Percentiles rank a stretch among this genome's conserved stretches.
phyloP scores from a whole-genome alignment of 1,140 invertebrate genomes.

The Bombus picipes region DNA sequence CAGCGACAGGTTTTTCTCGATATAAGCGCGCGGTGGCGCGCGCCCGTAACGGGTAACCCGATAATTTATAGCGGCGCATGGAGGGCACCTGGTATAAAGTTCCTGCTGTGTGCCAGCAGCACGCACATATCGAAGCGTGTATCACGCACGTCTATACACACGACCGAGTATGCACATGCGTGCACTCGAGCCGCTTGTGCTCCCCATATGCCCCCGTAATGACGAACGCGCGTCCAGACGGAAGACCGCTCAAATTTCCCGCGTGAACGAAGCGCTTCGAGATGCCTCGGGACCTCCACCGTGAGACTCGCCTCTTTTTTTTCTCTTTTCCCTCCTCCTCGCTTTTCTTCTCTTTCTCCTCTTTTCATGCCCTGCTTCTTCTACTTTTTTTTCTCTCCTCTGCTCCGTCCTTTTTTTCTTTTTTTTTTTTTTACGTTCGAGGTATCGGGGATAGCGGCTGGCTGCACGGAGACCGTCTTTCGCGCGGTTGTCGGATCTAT shows the following conservation, averaged over 20 bases:
- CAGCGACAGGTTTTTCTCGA: slow-evolving; percentile 59
- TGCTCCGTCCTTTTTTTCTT: neutral
- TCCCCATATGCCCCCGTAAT: slow-evolving; percentile 64
- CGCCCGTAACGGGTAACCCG: slow-evolving; percentile 63
- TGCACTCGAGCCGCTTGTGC: slow-evolving; percentile 27
- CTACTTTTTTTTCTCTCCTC: too few species aligned
- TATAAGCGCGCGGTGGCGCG: slow-evolving; percentile 37
- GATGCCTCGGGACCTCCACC: slow-evolving; percentile 37
- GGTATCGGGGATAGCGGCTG: too few species aligned
- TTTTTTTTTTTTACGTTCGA: neutral
- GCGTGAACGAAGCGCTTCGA: slow-evolving; percentile 58
- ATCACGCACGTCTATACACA: neutral
- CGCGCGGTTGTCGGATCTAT: neutral
- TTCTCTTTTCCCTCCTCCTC: neutral
- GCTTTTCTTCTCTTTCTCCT: too few species aligned
- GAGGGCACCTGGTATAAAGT: slow-evolving; percentile 62
- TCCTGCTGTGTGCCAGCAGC: slow-evolving; percentile 28
- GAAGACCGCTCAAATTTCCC: slow-evolving; percentile 73
- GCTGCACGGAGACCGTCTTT: too few species aligned
- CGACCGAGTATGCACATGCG: slow-evolving; percentile 27
- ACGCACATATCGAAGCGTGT: slow-evolving; percentile 23
- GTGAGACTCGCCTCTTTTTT: slow-evolving; percentile 18
- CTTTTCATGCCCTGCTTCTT: neutral
- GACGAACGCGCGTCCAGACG: slow-evolving; percentile 62
- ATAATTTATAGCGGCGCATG: slow-evolving; percentile 67